Evolutionary conservation across 92 coral and sea anemone genomes (phyloP).

Genomic region (Heteractis magnifica): DNA sequence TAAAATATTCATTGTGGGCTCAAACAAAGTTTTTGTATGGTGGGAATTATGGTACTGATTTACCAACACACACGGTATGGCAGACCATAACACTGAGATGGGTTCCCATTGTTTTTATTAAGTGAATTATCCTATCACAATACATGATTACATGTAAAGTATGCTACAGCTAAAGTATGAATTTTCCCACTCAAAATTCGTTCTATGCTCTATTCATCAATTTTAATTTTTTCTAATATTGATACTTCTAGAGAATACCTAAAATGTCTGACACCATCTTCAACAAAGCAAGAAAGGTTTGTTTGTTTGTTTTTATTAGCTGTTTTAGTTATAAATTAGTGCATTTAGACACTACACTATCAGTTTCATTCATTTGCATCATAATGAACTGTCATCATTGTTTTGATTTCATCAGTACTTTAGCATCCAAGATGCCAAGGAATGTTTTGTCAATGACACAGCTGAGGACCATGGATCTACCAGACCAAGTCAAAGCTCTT

Average conservation of each 20-base stretch:
- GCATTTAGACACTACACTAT: background rate
- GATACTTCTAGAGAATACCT: conserved; percentile 62
- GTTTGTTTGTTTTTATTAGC: conserved; percentile 1
- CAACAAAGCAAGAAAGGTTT: conserved; percentile 72
- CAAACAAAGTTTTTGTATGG: no score
- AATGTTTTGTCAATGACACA: conserved; percentile 90
- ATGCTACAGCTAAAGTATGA: no score
- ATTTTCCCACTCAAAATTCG: no score
- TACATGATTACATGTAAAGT: no score
- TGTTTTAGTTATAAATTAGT: background rate
- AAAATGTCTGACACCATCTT: conserved; percentile 64
- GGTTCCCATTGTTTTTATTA: no score
- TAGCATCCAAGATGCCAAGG: conserved; percentile 61
- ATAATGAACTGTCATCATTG: background rate
- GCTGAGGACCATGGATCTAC: conserved; percentile 80
- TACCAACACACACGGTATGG: no score
- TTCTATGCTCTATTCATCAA: background rate
- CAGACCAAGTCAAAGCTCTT: conserved; percentile 88
- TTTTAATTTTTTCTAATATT: background rate
- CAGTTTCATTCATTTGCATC: background rate
- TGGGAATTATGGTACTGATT: no score
- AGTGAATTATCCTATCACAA: no score
- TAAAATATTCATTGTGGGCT: background rate
- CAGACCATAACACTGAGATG: no score
- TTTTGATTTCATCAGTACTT: conserved; percentile 35